Evolutionary conservation across 2,797 vertebrate species (phyloP).

Genomic region (Ibycter americanus): DNA sequence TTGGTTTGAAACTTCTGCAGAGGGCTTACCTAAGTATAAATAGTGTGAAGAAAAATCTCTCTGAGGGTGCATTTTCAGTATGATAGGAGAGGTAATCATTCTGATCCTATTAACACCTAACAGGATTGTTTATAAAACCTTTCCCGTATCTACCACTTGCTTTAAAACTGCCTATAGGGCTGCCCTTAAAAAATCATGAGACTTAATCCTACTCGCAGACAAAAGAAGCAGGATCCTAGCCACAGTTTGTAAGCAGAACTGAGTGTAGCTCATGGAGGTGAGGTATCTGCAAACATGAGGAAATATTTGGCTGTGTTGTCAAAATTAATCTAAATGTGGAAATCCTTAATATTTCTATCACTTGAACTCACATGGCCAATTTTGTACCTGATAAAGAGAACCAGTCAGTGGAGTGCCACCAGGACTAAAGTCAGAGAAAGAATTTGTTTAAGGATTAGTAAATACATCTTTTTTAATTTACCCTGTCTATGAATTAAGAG

Average conservation of each 20-base stretch:
- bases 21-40: not conserved
- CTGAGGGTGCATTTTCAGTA: not conserved
- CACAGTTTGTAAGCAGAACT: not conserved
- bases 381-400: not conserved
- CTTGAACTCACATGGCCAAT: not conserved
- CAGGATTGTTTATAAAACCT: constrained; percentile 9
- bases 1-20: not conserved
- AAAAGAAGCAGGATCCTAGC: not conserved
- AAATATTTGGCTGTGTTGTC: not conserved
- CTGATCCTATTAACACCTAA: constrained; percentile 47
- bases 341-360: not conserved
- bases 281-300: not conserved
- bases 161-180: not conserved
- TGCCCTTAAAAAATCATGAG: not conserved
- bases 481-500: not conserved
- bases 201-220: not conserved
- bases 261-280: not conserved
- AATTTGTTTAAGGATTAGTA: not conserved
- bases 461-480: not conserved
- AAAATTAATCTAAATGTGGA: not conserved
- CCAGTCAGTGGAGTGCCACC: not conserved
- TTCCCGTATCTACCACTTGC: not conserved
- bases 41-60: not conserved
- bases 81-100: not conserved
- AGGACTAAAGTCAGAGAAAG: not conserved